These are phyloP conservation scores for Arge pagana DNA, from an alignment of 2,888 invertebrate species.

Conservation along the genomic window DNA sequence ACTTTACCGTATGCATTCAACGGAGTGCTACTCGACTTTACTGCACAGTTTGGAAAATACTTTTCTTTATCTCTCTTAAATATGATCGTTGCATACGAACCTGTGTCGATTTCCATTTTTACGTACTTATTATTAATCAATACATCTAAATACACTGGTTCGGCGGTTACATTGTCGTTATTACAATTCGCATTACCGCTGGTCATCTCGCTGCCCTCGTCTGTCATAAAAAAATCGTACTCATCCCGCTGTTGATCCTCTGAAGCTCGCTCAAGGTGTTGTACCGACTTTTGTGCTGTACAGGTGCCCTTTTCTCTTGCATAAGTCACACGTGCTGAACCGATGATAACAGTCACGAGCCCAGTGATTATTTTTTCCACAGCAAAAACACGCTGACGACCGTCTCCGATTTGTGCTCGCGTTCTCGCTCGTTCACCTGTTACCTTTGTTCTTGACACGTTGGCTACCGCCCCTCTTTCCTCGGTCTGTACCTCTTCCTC, in stretches of 20 bases:
- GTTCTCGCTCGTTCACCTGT: neutral
- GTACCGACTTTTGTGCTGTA: constrained; percentile 1
- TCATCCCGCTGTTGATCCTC: constrained; percentile 1
- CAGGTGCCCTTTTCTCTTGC: constrained; percentile 22
- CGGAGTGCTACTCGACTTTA: neutral
- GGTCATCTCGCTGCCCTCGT: neutral
- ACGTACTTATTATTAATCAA: constrained; percentile 22
- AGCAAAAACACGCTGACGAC: constrained; percentile 20
- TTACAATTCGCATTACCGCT: neutral
- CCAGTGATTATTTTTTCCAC: constrained; percentile 23
- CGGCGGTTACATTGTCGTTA: neutral
- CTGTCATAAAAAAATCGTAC: constrained; percentile 15
- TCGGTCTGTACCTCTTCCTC: constrained; percentile 12
- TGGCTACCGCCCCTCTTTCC: neutral
- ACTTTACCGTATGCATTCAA: constrained; percentile 23
- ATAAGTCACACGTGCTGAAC: constrained; percentile 12
- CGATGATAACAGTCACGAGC: constrained; percentile 7
- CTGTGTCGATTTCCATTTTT: constrained; percentile 22
- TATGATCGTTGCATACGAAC: neutral
- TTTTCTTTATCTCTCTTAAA: neutral
- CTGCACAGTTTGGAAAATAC: neutral
- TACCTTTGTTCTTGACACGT: neutral
- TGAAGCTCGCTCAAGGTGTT: constrained; percentile 2
- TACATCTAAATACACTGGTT: neutral
- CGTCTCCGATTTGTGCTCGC: neutral